Evolutionary conservation across 2,797 vertebrate species (phyloP).

Genomic region (Buphagus erythrorhynchus): DNA sequence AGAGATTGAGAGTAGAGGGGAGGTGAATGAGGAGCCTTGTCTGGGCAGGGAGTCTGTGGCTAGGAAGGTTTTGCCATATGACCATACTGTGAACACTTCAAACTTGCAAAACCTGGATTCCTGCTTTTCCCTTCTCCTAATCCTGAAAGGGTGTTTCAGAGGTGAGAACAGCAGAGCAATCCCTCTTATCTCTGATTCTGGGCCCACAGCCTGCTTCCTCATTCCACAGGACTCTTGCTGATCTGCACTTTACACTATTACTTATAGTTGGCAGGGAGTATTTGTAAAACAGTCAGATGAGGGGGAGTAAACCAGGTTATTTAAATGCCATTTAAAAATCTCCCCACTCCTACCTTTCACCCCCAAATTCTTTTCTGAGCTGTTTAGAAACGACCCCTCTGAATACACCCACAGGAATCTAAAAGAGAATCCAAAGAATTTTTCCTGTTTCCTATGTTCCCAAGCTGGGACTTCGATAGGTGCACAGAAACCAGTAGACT

Average conservation of each 20-base stretch:
- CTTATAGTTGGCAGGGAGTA: conserved; percentile 19
- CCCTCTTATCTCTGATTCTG: conserved; percentile 50
- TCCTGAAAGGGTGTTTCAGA: conserved; percentile 31
- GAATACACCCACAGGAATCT: background rate
- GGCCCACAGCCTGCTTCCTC: conserved; percentile 59
- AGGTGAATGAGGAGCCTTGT: background rate
- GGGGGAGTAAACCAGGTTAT: conserved; percentile 8
- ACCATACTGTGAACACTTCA: background rate
- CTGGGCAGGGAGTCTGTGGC: conserved; percentile 21
- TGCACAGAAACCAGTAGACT: background rate
- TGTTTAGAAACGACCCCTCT: background rate
- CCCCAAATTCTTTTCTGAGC: background rate
- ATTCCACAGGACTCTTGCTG: conserved; percentile 55
- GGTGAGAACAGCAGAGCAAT: conserved; percentile 43
- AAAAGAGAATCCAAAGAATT: conserved; percentile 13
- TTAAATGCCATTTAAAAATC: conserved; percentile 35
- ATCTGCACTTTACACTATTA: conserved; percentile 59
- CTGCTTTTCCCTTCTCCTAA: conserved; percentile 38
- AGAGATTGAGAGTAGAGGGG: background rate
- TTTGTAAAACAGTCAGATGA: conserved; percentile 28
- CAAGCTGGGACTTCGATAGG: background rate
- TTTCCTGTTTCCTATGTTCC: background rate
- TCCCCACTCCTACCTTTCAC: background rate
- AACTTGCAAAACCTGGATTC: conserved; percentile 56
- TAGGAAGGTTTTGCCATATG: conserved; percentile 14